Conservation (phyloP, 1,140 invertebrate species). For the Cydia strobilella region DNA sequence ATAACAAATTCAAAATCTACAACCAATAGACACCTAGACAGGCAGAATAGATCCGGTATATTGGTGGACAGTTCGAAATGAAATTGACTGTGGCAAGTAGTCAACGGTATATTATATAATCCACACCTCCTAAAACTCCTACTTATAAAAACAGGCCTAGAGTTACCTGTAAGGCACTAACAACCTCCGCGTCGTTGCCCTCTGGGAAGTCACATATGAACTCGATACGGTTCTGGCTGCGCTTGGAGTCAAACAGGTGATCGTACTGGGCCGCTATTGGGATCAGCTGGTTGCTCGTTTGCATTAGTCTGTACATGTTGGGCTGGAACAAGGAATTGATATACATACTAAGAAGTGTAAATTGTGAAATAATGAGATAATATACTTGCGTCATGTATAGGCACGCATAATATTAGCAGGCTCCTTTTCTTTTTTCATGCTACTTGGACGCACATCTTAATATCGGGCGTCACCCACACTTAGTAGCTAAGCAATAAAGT, state of each 20-base stretch:
- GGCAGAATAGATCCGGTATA: too few species aligned
- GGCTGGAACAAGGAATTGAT: constrained; percentile 82
- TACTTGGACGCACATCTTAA: too few species aligned
- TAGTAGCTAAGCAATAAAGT: too few species aligned
- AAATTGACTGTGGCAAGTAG: too few species aligned
- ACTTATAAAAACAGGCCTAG: background rate
- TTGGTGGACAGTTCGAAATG: too few species aligned
- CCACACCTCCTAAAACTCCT: too few species aligned
- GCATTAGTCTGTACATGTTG: constrained; percentile 94
- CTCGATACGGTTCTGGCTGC: constrained; percentile 91
- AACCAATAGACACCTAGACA: background rate
- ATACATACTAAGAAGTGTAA: background rate
- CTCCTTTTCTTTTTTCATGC: too few species aligned
- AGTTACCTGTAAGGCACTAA: constrained; percentile 88
- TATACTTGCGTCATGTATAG: too few species aligned
- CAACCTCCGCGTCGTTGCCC: constrained; percentile 92
- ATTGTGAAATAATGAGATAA: background rate
- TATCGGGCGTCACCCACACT: too few species aligned
- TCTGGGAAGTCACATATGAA: constrained; percentile 94
- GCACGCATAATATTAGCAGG: too few species aligned
- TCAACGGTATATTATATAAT: too few species aligned
- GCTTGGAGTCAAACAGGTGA: constrained; percentile 87
- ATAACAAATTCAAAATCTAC: background rate
- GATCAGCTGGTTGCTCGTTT: constrained; percentile 89
- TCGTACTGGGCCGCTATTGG: constrained; percentile 89